Conservation (phyloP, 2,888 invertebrate species). For the Allacma fusca region DNA sequence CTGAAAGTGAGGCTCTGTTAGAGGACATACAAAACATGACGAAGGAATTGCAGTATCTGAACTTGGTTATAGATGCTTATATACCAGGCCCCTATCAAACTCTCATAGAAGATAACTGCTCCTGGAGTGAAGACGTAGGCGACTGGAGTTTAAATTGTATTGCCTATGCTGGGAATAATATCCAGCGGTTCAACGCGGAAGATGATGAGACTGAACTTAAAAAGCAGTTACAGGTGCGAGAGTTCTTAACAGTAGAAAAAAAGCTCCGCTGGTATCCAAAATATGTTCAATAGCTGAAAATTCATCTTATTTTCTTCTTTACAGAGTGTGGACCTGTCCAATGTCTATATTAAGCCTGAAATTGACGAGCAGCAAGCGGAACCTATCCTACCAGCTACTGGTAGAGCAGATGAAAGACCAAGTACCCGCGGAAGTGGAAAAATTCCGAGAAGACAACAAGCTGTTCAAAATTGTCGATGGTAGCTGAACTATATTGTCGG, state of each 20-base stretch:
- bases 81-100: slow-evolving; percentile 94
- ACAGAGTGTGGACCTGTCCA: slow-evolving; percentile 49
- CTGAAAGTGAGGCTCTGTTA: slow-evolving; percentile 94
- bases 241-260: slow-evolving; percentile 6
- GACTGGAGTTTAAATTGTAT: slow-evolving; percentile 98
- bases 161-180: slow-evolving; percentile 98
- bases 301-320: too few species aligned
- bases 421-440: slow-evolving; percentile 10
- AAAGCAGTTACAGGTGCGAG: slow-evolving; percentile 39
- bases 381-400: not conserved
- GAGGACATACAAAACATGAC: slow-evolving; percentile 91
- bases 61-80: slow-evolving; percentile 88
- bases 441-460: slow-evolving; percentile 16
- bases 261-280: not conserved
- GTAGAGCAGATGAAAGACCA: slow-evolving; percentile 33
- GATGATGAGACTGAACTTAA: slow-evolving; percentile 58
- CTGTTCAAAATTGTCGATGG: slow-evolving; percentile 26
- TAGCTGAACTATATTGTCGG: too few species aligned
- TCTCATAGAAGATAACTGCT: slow-evolving; percentile 87
- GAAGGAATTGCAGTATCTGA: slow-evolving; percentile 88
- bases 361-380: slow-evolving; percentile 38
- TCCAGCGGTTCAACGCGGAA: slow-evolving; percentile 73
- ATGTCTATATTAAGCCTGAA: slow-evolving; percentile 46
- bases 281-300: too few species aligned
- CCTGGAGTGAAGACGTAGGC: slow-evolving; percentile 98